Base-by-base conservation (phyloP, 2,888 invertebrate species). In the Trichopria drosophilae region DNA sequence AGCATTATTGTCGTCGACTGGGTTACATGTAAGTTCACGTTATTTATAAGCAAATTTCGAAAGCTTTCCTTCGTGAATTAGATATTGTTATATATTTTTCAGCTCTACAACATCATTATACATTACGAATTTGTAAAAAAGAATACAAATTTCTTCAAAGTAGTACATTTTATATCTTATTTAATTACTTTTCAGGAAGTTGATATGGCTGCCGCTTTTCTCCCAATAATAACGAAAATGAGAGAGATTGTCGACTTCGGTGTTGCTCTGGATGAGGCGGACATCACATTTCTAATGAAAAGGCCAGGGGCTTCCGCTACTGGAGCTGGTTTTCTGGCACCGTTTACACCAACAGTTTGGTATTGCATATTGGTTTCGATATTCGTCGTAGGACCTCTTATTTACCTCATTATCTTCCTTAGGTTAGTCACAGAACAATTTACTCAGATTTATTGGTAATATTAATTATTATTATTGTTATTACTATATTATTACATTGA, bases 261-360 rank as follows among this genome's bases (percentile, higher is more conserved):
- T 0, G 79, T 79, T 4, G 79, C 81, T 24, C 72, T 92, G 55
- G 89, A 90, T 58, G 87, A 87, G 60, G 87, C 86, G 1, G 81
- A 85, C 62, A 87, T 90, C 84, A 84, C 86, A 43, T 88, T 90
- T 74, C 80, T 93, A 71, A 83, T 92, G 82, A 85, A 82, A 69
- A 80, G 93, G 44, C 92, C 92, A 0, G 80, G 81, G 24, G 90
- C 87, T 68, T 91, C 92, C 0, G 90, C 91, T 0, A 84, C 85
- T 2, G 91, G 91, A 0, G 87, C 90, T 0, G 92, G 92, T 1
- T 77, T 93, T 4, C 73, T 90, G 48, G 91, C 92, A 0, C 92
- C 92, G 0, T 93, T 92, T 62, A 85, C 87, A 54, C 78, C 75
- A 12, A 78, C 81, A 58, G 85, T 84, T 1, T 90, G 90, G 90